Conservation (phyloP, 2,888 invertebrate species). For the Linnaemya vulpina region DNA sequence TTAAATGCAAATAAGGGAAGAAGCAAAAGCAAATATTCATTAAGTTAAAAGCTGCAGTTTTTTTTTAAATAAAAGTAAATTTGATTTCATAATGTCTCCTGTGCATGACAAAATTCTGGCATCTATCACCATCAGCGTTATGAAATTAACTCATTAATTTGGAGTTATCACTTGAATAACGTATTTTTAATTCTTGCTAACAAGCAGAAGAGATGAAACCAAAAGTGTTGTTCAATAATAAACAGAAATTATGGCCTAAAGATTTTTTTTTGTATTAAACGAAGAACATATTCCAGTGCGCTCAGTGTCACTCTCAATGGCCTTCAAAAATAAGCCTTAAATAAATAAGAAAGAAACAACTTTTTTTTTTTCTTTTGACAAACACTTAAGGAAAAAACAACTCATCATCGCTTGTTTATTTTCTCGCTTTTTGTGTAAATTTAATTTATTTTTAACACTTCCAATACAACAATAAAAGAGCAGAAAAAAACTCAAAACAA, state of each 20-base stretch:
- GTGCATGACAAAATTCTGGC: not conserved
- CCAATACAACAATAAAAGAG: not conserved
- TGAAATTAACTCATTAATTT: no score
- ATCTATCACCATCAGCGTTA: no score
- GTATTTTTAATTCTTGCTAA: not conserved
- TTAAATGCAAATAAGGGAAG: not conserved
- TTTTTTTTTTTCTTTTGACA: no score
- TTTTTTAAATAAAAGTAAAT: not conserved
- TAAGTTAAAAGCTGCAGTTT: not conserved
- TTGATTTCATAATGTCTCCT: not conserved
- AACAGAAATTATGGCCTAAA: not conserved
- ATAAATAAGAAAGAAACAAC: conserved; percentile 1
- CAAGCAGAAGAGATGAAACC: not conserved
- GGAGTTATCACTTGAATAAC: not conserved
- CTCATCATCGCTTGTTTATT: conserved; percentile 7
- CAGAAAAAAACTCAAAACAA: conserved; percentile 26
- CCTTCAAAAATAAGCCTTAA: conserved; percentile 12
- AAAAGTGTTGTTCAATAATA: not conserved
- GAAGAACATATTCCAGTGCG: not conserved
- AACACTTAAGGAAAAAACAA: conserved; percentile 15
- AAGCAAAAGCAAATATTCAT: not conserved
- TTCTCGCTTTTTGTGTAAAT: conserved; percentile 1
- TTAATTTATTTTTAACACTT: conserved; percentile 47
- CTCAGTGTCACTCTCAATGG: not conserved
- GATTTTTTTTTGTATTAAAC: not conserved